A percentile compares a stretch with the other conserved stretches of the same genome.
Conservation (phyloP, 1,140 invertebrate genomes). For the Amyelois transitella region DNA sequence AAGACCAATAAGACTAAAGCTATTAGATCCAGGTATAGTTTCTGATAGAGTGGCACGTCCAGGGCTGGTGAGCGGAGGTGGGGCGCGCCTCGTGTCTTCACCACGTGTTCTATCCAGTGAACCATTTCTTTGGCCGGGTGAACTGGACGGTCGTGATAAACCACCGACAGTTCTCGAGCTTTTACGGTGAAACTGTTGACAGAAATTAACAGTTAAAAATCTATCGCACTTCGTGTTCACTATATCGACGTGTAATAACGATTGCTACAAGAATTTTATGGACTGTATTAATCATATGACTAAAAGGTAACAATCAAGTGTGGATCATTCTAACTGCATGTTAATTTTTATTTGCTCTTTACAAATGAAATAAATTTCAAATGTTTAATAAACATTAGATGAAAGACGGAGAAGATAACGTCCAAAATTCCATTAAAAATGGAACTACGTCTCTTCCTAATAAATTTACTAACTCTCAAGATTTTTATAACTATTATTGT, state of each 20-base stretch:
- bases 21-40: constrained; percentile 8
- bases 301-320: no score
- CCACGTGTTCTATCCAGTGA: constrained; percentile 35
- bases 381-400: no score
- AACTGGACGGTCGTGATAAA: constrained; percentile 11
- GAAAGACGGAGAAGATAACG: not conserved
- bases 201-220: not conserved
- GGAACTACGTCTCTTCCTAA: no score
- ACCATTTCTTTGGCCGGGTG: constrained; percentile 10
- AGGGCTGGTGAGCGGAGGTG: constrained; percentile 43
- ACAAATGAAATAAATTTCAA: no score
- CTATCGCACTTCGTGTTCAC: not conserved
- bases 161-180: not conserved
- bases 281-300: no score
- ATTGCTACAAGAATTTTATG: no score
- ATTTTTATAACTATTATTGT: no score
- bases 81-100: constrained; percentile 34
- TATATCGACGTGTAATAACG: not conserved
- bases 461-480: no score
- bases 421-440: no score
- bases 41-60: constrained; percentile 36
- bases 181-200: not conserved
- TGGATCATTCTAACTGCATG: no score
- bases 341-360: no score
- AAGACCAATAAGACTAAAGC: not conserved